Evolutionary conservation across 2,113 vertebrate species (phyloP).

Genomic region (Psittacus erithacus): DNA sequence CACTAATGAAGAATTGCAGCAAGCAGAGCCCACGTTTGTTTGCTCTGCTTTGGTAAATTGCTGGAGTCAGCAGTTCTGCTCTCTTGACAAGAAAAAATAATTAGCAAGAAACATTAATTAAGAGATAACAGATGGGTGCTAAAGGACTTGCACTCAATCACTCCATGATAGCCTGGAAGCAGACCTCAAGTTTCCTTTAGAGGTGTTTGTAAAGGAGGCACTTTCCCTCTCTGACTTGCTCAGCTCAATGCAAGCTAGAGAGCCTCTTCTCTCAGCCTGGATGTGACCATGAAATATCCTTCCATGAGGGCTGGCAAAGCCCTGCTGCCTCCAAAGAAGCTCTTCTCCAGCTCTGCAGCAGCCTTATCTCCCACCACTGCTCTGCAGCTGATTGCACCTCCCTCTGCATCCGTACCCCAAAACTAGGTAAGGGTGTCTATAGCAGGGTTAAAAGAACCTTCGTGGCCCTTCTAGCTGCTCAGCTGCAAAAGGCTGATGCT

Average conservation of each 20-base stretch:
- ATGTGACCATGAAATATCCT: background rate
- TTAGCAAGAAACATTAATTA: constrained; percentile 74
- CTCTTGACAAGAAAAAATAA: constrained; percentile 71
- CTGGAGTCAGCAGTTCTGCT: constrained; percentile 66
- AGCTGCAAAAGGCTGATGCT: background rate
- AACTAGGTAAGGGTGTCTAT: background rate
- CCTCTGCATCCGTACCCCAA: background rate
- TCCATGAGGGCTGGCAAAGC: rapidly evolving
- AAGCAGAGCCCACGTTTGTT: constrained; percentile 36
- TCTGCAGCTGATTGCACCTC: background rate
- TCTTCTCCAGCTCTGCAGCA: background rate
- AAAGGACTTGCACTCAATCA: constrained; percentile 62
- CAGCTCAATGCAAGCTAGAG: background rate
- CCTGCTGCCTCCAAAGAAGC: background rate
- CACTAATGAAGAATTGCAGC: constrained; percentile 51
- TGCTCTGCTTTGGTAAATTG: constrained; percentile 53
- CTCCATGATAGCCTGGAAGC: background rate
- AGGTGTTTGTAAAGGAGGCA: background rate
- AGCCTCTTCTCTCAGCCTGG: background rate
- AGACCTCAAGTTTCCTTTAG: background rate
- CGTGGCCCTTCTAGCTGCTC: rapidly evolving
- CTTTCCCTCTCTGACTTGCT: rapidly evolving
- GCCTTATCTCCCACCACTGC: background rate
- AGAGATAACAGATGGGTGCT: constrained; percentile 72
- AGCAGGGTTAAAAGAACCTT: rapidly evolving